phyloP scores from a whole-genome alignment of 2,113 vertebrate genomes.

The Strix aluco region DNA sequence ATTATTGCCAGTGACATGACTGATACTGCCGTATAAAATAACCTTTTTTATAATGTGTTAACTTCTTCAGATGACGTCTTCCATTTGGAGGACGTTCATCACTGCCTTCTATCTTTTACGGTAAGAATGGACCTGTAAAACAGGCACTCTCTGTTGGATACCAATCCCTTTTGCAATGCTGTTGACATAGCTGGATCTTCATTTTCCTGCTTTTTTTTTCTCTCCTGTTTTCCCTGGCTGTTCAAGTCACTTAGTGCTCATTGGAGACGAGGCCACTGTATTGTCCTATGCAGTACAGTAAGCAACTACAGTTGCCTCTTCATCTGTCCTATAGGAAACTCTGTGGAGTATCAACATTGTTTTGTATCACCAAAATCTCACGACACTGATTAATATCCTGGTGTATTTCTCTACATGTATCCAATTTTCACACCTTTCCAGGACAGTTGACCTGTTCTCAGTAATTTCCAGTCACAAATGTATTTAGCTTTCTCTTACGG shows the following conservation, averaged over 20 bases:
- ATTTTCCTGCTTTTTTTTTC: background rate
- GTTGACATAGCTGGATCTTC: background rate
- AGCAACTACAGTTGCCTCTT: background rate
- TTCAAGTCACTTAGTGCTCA: background rate
- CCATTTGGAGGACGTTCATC: background rate
- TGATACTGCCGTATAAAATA: constrained; percentile 10
- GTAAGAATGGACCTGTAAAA: background rate
- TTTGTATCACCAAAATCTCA: background rate
- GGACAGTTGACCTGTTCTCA: background rate
- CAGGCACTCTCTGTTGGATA: background rate
- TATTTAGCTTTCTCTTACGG: background rate
- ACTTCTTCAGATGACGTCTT: background rate
- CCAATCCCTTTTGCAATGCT: background rate
- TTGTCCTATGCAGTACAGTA: background rate
- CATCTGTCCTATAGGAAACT: background rate
- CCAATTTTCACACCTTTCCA: background rate
- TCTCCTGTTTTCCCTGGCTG: background rate
- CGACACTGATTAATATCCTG: background rate
- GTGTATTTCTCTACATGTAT: background rate
- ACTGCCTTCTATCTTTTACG: background rate
- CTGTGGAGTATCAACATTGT: background rate
- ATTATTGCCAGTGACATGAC: constrained; percentile 1
- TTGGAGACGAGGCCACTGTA: background rate
- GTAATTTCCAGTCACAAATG: background rate
- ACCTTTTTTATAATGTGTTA: constrained; percentile 22